Evolutionary conservation across 53 echinoderm and acorn worm species (phyloP), one percentile per base, ranked within the genome.

Genomic region (Hippasteria phrygiana): DNA sequence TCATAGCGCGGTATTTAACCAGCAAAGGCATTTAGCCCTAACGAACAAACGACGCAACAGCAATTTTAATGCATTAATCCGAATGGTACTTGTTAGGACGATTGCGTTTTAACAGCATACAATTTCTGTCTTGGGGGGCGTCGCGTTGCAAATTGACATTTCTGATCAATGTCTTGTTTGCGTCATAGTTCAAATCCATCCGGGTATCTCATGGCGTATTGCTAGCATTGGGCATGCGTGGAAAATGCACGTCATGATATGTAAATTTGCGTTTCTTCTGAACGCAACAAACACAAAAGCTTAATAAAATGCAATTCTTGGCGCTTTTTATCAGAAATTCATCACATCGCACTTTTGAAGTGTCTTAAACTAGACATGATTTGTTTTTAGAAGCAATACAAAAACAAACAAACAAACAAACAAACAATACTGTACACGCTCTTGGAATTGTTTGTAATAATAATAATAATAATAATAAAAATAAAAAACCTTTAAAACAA

Each of bases 301-400:
- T 11, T 11, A 45, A 45, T 7, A 45, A 11, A 45, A 45, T 45
- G 46, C 46, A 45, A 7, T 45, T 7, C 46, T 11, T 45, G 6
- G 5, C 11, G 5, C 46, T 11, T 45, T 45, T 45, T 45, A 13
- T 6, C n/a, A 20, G 26, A 59, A 59, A 59, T 7, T 59, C 59
- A 59, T 20, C 59, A 59, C 26, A 59, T 59, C 59, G 59, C 82
- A 82, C 82, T 82, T 82, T 82, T 65, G n/a, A 82, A 64, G 65
- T 66, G 82, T 29, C 42, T 46, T 22, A 32, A 78, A 47, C 43
- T 66, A 82, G 8, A 64, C 73, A 35, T 22, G n/a, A n/a, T 20
- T 40, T 9, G 56, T 59, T 66, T 20, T 32, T 43, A n/a, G 11
- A 73, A 73, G 41, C 41, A 73, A n/a, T 43, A 40, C 41, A 42